A percentile compares a stretch with the other conserved stretches of the same genome.
phyloP scores from a whole-genome alignment of 2,113 vertebrate species.

The Picathartes gymnocephalus region DNA sequence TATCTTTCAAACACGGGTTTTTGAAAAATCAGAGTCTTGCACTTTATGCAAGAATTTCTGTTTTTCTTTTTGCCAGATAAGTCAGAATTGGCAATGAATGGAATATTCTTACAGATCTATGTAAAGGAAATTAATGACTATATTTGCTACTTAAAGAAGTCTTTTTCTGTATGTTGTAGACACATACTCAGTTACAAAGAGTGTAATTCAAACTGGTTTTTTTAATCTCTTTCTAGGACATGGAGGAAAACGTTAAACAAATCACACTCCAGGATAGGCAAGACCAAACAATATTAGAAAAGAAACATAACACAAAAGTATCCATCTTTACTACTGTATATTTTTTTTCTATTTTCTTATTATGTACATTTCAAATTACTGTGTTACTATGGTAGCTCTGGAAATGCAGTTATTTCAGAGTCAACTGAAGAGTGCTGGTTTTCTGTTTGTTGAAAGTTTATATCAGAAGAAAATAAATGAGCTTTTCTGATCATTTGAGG shows the following conservation, averaged over 20 bases:
- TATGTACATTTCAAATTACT: background rate
- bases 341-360: background rate
- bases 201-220: background rate
- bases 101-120: background rate
- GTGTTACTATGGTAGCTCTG: background rate
- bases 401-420: background rate
- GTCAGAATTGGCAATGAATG: background rate
- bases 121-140: background rate
- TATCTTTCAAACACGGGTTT: background rate
- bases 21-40: background rate
- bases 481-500: background rate
- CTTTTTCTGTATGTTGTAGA: background rate
- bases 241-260: slow-evolving; percentile 67
- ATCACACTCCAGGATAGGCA: slow-evolving; percentile 58
- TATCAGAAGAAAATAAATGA: background rate
- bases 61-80: background rate
- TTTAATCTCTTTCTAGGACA: slow-evolving; percentile 59
- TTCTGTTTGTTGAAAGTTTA: background rate
- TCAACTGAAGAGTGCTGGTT: background rate
- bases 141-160: background rate
- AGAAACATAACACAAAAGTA: slow-evolving; percentile 74
- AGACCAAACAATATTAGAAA: slow-evolving; percentile 49
- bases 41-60: background rate
- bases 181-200: background rate
- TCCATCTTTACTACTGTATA: background rate